phyloP scores from a whole-genome alignment of 2,113 vertebrate genomes.

The Buteo buteo region DNA sequence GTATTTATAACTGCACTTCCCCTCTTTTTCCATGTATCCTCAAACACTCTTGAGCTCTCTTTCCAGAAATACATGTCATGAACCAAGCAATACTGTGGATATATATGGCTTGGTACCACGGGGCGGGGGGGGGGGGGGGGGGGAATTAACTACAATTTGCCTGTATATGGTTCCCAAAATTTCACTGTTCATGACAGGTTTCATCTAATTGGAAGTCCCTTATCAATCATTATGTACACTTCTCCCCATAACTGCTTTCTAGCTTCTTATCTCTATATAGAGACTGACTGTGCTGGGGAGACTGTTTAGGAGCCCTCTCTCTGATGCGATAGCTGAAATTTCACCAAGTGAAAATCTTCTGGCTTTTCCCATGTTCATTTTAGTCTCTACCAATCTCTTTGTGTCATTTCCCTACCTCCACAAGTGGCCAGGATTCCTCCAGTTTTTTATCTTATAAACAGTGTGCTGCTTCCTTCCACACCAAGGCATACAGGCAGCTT shows the following conservation, averaged over 20 bases:
- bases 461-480: neutral
- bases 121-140: no score
- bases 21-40: neutral
- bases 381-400: neutral
- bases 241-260: neutral
- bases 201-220: neutral
- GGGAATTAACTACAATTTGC: neutral
- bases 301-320: neutral
- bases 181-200: neutral
- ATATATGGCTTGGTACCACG: neutral
- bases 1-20: neutral
- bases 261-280: neutral
- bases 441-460: neutral
- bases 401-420: neutral
- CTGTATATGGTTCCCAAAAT: neutral
- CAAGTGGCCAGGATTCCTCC: neutral
- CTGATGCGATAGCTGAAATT: neutral
- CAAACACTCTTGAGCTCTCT: neutral
- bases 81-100: neutral
- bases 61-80: neutral
- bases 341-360: neutral
- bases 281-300: neutral
- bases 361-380: neutral
- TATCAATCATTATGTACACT: neutral
- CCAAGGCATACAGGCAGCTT: neutral